A percentile compares a stretch with the other conserved stretches of the same genome.
Conservation (phyloP, 1,140 invertebrate species). For the Temnothorax curvispinosus region DNA sequence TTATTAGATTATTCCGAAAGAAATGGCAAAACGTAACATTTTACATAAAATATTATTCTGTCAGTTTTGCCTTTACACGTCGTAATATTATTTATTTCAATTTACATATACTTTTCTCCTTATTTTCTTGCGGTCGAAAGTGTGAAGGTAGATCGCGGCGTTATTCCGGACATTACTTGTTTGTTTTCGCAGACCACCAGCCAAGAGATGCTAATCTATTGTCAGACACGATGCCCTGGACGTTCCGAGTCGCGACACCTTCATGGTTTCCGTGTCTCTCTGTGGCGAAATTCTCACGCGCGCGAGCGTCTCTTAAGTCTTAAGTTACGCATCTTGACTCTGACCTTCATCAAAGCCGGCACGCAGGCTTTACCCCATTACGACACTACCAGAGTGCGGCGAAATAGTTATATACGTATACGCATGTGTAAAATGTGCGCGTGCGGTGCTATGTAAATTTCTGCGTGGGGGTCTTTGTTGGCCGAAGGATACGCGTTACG, state of each 20-base stretch:
- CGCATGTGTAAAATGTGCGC: slow-evolving; percentile 64
- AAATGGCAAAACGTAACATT: not conserved
- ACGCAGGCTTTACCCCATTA: slow-evolving; percentile 7
- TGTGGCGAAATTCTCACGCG: slow-evolving; percentile 48
- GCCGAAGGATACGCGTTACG: slow-evolving; percentile 69
- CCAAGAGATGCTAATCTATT: slow-evolving; percentile 52
- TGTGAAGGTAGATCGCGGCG: not conserved
- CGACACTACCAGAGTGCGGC: not conserved
- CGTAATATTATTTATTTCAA: not conserved
- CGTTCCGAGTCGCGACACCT: slow-evolving; percentile 28
- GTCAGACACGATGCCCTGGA: slow-evolving; percentile 20
- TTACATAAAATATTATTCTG: not conserved
- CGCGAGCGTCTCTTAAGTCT: slow-evolving; percentile 21
- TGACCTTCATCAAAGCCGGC: slow-evolving; percentile 71
- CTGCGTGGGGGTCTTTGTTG: slow-evolving; percentile 73
- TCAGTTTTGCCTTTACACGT: not conserved
- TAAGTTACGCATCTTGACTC: slow-evolving; percentile 69
- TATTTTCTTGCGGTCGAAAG: not conserved
- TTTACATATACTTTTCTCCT: not conserved
- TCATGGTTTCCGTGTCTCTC: slow-evolving; percentile 24
- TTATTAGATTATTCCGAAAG: not conserved
- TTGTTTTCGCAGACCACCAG: slow-evolving; percentile 21
- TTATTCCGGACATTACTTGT: not conserved
- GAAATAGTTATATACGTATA: slow-evolving; percentile 32
- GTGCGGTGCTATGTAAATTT: slow-evolving; percentile 69